Conservation (phyloP, 2,797 vertebrate genomes). For the Sphenodon punctatus region DNA sequence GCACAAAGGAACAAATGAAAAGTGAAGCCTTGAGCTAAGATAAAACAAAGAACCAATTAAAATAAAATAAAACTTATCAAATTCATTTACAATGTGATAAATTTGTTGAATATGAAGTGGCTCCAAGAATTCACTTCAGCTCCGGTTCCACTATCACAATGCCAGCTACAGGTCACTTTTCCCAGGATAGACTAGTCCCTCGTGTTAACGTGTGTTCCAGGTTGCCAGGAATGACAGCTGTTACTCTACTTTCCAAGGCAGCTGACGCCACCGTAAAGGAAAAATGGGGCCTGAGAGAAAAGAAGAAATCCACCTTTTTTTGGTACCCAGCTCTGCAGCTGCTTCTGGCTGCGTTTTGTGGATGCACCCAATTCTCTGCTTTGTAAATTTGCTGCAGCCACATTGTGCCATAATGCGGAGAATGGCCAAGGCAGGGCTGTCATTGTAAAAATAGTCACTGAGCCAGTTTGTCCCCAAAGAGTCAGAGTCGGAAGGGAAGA, state of each 20-base stretch:
- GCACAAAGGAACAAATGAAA: too few species aligned
- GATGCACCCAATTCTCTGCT: not conserved
- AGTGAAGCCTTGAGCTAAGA: too few species aligned
- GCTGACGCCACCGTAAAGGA: not conserved
- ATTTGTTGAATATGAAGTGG: too few species aligned
- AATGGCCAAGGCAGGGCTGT: not conserved
- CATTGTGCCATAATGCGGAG: not conserved
- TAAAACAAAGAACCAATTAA: too few species aligned
- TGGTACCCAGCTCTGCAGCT: not conserved
- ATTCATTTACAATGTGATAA: too few species aligned
- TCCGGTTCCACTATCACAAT: too few species aligned
- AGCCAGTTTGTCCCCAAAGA: not conserved
- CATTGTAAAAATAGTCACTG: constrained; percentile 15
- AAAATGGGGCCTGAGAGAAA: not conserved
- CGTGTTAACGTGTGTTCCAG: not conserved
- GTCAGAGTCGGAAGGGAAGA: not conserved
- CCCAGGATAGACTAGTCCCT: not conserved
- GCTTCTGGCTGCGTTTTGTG: not conserved
- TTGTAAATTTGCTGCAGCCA: not conserved
- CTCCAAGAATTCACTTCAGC: too few species aligned
- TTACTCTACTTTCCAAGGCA: not conserved
- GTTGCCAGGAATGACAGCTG: not conserved
- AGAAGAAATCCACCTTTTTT: constrained; percentile 3
- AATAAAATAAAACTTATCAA: too few species aligned
- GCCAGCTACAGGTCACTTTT: not conserved